Evolutionary conservation across 2,797 vertebrate genomes (phyloP), one percentile per base, ranked within the genome.

Genomic region (Sus cebifrons): DNA sequence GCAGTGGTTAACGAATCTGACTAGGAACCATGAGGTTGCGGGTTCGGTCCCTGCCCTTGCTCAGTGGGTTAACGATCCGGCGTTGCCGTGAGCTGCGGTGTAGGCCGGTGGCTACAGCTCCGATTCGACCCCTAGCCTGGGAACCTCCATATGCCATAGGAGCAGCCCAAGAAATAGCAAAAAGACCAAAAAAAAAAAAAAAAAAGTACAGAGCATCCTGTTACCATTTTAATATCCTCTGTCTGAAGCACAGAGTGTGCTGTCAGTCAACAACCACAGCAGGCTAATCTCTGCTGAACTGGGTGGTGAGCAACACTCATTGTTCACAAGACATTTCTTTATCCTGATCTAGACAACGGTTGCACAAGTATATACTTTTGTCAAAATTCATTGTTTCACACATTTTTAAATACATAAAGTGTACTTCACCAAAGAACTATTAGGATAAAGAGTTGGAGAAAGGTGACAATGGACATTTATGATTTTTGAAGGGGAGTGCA

Each of bases 301-400:
- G 13, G n/a, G n/a, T 79, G 54, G 9, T 58, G n/a, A 15, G 54
- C 77, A 79, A 25, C 2, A 12, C n/a, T 79, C 77, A 56, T 56
- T 77, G 49, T 36, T 79, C 32, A 58, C n/a, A 79, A 21, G 52
- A 85, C 29, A 64, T 81, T 67, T 88, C 67, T 79, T 91, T 75
- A 36, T 68, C 74, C 81, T 77, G 18, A 86, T 25, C 36, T 77
- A 74, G 73, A 27, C 73, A 13, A 16, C 52, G 36, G 9, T 73
- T 83, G 56, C 56, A 65, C n/a, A 62, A 87, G 44, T n/a, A 8
- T n/a, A 65, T 73, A 40, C 54, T 11, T 70, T 79, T 88, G 52
- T 90, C 71, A 94, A 91, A 87, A 67, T 23, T 88, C 83, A 68
- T 62, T 44, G 8, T 25, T 95, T 85, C 62, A 73, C 23, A 79